Evolutionary conservation across 2,797 vertebrate species (phyloP).

Genomic region (Ptychadena robeensis): DNA sequence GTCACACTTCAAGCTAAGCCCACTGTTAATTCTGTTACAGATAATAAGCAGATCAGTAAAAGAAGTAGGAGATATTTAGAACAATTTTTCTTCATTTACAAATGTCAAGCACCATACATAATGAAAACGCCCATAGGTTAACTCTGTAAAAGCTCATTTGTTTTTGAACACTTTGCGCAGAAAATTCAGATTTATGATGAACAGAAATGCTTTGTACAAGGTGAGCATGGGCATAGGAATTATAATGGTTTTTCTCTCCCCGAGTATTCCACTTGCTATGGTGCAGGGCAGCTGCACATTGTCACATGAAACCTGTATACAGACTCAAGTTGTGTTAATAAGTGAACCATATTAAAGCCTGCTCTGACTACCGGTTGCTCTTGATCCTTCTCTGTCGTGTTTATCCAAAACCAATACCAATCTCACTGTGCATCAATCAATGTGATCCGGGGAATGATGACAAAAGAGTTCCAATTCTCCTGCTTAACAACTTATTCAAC

Average conservation of each 20-base stretch:
- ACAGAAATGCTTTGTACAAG: background rate
- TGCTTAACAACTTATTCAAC: constrained; percentile 75
- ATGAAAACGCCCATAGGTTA: too few relatives aligned
- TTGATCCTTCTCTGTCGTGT: constrained; percentile 89
- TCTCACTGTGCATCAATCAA: constrained; percentile 88
- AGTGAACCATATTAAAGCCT: constrained; percentile 64
- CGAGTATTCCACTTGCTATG: background rate
- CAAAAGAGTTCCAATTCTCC: constrained; percentile 72
- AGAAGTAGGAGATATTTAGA: too few relatives aligned
- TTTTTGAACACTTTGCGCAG: background rate
- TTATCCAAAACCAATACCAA: constrained; percentile 91
- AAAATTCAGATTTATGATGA: background rate
- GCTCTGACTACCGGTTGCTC: constrained; percentile 73
- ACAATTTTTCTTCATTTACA: background rate
- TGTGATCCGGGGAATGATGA: constrained; percentile 74
- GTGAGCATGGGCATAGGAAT: background rate
- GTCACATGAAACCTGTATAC: constrained; percentile 1
- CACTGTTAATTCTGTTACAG: too few relatives aligned
- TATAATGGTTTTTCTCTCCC: background rate
- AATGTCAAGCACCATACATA: background rate
- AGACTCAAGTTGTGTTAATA: constrained; percentile 12
- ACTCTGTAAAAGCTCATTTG: background rate
- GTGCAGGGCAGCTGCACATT: constrained; percentile 5
- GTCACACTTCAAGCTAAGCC: too few relatives aligned
- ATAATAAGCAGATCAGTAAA: too few relatives aligned